Base-by-base conservation (phyloP, 2,888 invertebrate genomes). In the Drosophila quinaria region DNA sequence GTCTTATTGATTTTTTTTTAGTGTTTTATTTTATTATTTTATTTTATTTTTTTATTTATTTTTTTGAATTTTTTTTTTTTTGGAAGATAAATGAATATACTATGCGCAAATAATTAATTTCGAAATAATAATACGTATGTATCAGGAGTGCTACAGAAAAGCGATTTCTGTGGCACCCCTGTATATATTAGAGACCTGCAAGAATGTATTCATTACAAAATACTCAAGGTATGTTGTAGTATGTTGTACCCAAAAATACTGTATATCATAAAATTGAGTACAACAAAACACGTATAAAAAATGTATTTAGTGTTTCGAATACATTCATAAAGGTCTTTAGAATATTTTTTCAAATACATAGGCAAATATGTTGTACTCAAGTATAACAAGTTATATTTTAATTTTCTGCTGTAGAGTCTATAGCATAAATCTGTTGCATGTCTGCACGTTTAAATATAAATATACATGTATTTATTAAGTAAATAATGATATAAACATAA, bases 61-160 rank as follows among this genome's bases (percentile, higher is more conserved):
- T 17, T 4, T 37, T 44, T 51, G 22, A 51, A 51, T 31, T 37
- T 41, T 15, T 47, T 10, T n/a, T 15, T 1, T 39, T 29, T 33
- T 11, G 15, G 22, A 22, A 52, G 11, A 52, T 19, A 10, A 37
- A 61, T 17, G 6, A 6, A 41, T 4, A 55, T 46, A 29, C 54
- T 55, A 37, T 39, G 17, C 17, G 29, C 25, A 54, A 19, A 59
- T 35, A 52, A 39, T 67, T 13, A 22, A 22, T 22, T 22, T 22
- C 22, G 22, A 46, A 59, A 49, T 50, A 64, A 49, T 52, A 44
- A 33, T 65, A 65, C 46, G 39, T 59, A 70, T 39, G 49, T 56
- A 44, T n/a, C n/a, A n/a, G n/a, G n/a, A n/a, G n/a, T n/a, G n/a
- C n/a, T n/a, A n/a, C n/a, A n/a, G n/a, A n/a, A n/a, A n/a, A n/a